phyloP scores from a whole-genome alignment of 2,888 invertebrate genomes.

The Hypomecis punctinalis region DNA sequence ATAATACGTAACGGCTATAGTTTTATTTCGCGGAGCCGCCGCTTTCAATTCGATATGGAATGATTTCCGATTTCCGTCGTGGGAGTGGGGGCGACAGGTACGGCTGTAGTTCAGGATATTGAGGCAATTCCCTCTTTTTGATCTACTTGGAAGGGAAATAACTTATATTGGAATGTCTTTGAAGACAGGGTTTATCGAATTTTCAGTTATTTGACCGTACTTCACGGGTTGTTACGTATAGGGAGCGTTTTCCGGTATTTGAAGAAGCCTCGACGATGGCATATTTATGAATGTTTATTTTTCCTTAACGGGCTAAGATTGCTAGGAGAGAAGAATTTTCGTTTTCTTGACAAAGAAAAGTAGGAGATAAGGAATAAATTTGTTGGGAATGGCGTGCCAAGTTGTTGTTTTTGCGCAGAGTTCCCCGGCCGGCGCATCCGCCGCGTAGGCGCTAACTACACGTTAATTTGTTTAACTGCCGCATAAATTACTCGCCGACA shows the following conservation, averaged over 20 bases:
- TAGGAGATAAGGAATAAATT: slow-evolving; percentile 12
- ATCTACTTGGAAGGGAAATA: slow-evolving; percentile 33
- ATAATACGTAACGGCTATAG: slow-evolving; percentile 32
- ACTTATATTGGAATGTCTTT: slow-evolving; percentile 26
- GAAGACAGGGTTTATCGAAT: slow-evolving; percentile 25
- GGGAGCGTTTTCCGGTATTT: slow-evolving; percentile 7
- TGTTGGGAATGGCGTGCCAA: slow-evolving; percentile 10
- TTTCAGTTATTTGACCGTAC: slow-evolving; percentile 22
- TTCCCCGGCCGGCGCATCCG: slow-evolving; percentile 24
- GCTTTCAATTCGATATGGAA: slow-evolving; percentile 43
- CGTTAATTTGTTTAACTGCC: slow-evolving; percentile 42
- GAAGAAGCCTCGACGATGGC: slow-evolving; percentile 7
- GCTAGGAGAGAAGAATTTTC: neutral
- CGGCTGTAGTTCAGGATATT: slow-evolving; percentile 37
- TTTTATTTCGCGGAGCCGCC: slow-evolving; percentile 32
- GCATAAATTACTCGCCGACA: slow-evolving; percentile 42
- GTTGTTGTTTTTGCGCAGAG: slow-evolving; percentile 15
- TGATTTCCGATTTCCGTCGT: slow-evolving; percentile 42
- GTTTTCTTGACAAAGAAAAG: slow-evolving; percentile 11
- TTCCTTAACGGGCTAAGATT: slow-evolving; percentile 5
- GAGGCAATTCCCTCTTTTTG: slow-evolving; percentile 34
- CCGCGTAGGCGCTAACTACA: slow-evolving; percentile 36
- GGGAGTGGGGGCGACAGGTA: slow-evolving; percentile 32
- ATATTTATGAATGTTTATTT: slow-evolving; percentile 11
- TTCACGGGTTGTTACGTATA: slow-evolving; percentile 5